Base-by-base conservation (phyloP, 2,888 invertebrate species). In the Ptilodon capucinus region DNA sequence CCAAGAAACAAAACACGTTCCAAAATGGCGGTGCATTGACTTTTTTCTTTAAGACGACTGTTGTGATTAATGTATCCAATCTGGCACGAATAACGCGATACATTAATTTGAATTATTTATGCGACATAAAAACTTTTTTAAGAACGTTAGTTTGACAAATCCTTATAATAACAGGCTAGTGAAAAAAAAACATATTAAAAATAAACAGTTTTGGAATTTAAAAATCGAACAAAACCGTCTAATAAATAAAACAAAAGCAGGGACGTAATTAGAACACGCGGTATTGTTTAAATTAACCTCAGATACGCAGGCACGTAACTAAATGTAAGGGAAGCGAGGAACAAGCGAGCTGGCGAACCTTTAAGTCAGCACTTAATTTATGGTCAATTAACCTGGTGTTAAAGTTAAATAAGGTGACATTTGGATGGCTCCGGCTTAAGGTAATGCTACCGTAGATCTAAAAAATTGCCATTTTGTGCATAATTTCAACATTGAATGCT, bases 371-470 rank as follows among this genome's bases (percentile, higher is more conserved):
- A 79, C 80, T 83, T 84, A 87, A 89, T 89, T 90, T 88, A 89
- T 86, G 74, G 83, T 84, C 88, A 89, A 88, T 88, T 89, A 89
- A 86, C 84, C 76, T 75, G 75, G 79, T 86, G 86, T 87, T 84
- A 86, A 74, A 82, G 81, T 83, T 79, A 81, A 84, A 83, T 84
- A 84, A 82, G 80, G 82, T 80, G 81, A 83, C 86, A 81, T 79
- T 79, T 73, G 76, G 77, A 79, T 74, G 77, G 76, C 69, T 66
- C 54, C 61, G 57, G 66, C 67, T 68, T 70, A 69, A 71, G 64
- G 54, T 69, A 66, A 56, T 65, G 64, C 57, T 57, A 56, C 66
- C 59, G 60, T 57, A 57, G 58, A 61, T 63, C 57, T 62, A 56
- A 65, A 64, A n/a, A 66, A 64, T 51, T 14, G 47, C 51, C 54